Evolutionary conservation across 2,888 invertebrate species (phyloP), one percentile per base, ranked within the genome.

Genomic region (Drosophila melanocephala): DNA sequence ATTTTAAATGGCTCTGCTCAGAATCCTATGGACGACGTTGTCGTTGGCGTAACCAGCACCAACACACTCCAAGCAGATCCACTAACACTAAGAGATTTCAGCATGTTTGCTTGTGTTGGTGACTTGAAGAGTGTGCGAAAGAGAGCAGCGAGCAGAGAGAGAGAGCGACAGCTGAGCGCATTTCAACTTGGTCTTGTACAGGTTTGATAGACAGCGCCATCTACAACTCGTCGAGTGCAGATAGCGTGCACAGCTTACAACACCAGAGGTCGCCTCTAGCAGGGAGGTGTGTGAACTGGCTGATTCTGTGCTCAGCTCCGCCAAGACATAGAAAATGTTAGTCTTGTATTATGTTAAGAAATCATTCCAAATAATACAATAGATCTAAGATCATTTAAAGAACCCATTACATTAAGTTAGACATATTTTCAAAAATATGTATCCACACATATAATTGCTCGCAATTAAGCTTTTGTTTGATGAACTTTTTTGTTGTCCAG

Each of bases 181-280:
- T 28, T 55, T 32, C 28, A 4, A 32, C 22, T 32, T 66, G 33
- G 35, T 51, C 30, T 52, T 47, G 61, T 57, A 42, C 62, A 22
- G 44, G 35, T 47, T 28, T 19, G 28, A 58, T 55, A 66, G 47
- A 58, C 33, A 26, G 65, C 60, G 85, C 85, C 85, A 74, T 75
- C 85, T 85, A 83, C 67, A 52, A 44, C 33, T 85, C 75, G 16
- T 16, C 50, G 39, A 19, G 44, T 35, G 70, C 66, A 74, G 22
- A 42, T 12, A 37, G 9, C n/a, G 52, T 16, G 19, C 19, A 26
- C 5, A 59, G 22, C 16, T 51, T 35, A 19, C 83, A 88, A 60
- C 82, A 75, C 71, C 60, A 87, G 87, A 91, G 74, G 86, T 89
- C 90, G 86, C 87, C 61, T 30, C 28, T 10, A 14, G n/a, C 28